phyloP scores from a whole-genome alignment of 2,797 vertebrate species.

The Vespertilio murinus region DNA sequence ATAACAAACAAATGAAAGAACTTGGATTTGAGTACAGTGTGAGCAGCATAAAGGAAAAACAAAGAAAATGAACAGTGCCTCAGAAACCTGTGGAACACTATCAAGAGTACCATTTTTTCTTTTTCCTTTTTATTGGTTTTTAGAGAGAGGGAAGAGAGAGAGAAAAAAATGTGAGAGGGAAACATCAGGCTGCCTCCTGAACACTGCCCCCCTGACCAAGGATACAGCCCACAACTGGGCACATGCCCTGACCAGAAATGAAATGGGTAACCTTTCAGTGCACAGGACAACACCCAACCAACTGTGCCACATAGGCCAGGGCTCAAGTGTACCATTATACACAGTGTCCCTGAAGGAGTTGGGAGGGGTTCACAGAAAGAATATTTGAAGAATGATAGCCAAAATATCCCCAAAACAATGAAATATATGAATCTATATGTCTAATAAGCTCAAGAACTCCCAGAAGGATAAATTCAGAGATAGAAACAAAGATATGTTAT shows the following conservation, averaged over 20 bases:
- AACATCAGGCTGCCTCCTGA: not conserved
- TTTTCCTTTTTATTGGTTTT: not conserved
- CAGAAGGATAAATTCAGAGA: not conserved
- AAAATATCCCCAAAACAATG: not conserved
- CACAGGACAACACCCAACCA: not conserved
- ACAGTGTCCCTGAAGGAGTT: not conserved
- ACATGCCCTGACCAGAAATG: not conserved
- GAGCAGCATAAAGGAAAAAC: not conserved
- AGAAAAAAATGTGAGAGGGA: not conserved
- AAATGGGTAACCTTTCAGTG: not conserved
- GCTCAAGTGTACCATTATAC: not conserved
- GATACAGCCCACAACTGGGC: not conserved
- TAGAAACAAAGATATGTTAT: not conserved
- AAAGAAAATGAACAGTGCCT: not conserved
- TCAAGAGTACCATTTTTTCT: not conserved
- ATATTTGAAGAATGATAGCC: not conserved
- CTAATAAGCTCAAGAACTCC: not conserved
- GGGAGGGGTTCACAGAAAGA: not conserved
- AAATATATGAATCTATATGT: not conserved
- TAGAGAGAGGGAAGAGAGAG: not conserved
- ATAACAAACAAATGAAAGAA: not conserved
- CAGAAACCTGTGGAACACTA: not conserved
- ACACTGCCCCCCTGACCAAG: not conserved
- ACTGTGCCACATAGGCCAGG: not conserved
- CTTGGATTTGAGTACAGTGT: not conserved